These are phyloP conservation scores for Myiozetetes cayanensis DNA, from an alignment of 2,113 vertebrate genomes.

Conservation along the genomic window DNA sequence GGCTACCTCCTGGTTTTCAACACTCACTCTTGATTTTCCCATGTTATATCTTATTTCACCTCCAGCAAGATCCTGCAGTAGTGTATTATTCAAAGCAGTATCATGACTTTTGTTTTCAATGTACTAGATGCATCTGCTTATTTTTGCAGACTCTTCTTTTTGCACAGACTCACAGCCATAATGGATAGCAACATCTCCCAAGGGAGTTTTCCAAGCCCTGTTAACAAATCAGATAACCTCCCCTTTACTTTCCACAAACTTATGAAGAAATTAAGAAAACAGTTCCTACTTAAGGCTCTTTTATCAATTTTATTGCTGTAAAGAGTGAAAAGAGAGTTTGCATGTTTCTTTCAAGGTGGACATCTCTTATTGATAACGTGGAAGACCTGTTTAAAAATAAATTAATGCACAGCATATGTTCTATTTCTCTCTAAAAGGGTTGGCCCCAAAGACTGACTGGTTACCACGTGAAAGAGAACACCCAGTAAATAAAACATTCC, in stretches of 20 bases:
- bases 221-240: neutral
- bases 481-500: neutral
- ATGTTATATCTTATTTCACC: neutral
- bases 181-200: neutral
- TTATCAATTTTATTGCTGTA: neutral
- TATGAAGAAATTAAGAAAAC: neutral
- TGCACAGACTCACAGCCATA: neutral
- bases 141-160: conserved; percentile 13
- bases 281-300: neutral
- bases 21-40: neutral
- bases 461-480: neutral
- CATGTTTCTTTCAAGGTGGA: neutral
- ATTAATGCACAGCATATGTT: neutral
- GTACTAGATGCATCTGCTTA: neutral
- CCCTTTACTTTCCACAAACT: neutral
- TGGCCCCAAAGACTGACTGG: neutral
- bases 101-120: neutral
- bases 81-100: conserved; percentile 12
- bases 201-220: neutral
- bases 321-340: neutral
- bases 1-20: neutral
- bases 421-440: neutral
- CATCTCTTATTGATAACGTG: neutral
- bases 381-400: neutral
- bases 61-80: neutral